phyloP scores from a whole-genome alignment of 2,797 vertebrate genomes.

The Hemitrygon akajei region DNA sequence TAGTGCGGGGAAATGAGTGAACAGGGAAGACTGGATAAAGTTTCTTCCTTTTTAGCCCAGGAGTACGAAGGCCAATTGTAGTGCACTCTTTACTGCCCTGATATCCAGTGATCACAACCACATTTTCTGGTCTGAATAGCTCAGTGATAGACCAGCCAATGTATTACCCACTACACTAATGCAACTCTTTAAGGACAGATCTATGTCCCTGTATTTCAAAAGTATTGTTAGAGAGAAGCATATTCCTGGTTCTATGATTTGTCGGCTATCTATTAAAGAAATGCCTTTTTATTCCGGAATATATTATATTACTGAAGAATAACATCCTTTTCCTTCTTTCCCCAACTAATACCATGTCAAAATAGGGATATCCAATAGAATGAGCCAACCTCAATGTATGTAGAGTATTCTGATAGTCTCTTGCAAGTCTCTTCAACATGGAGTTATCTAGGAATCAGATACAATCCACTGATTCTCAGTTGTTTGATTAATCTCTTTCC shows the following conservation, averaged over 20 bases:
- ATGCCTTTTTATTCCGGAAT: not conserved
- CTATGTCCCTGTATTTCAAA: not conserved
- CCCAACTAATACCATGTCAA: not conserved
- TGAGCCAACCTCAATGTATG: conserved; percentile 5
- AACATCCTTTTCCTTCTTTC: not conserved
- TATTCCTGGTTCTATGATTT: not conserved
- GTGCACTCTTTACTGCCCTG: not conserved
- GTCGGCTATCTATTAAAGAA: not conserved
- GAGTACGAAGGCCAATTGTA: not conserved
- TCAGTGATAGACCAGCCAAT: not conserved
- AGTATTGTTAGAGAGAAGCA: not conserved
- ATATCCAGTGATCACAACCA: not conserved
- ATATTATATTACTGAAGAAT: not conserved
- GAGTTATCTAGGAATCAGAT: not conserved
- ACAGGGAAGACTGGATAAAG: not conserved
- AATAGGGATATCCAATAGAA: conserved; percentile 2
- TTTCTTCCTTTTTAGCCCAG: not conserved
- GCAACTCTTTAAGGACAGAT: not conserved
- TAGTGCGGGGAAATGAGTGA: not conserved
- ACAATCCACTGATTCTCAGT: conserved; percentile 18
- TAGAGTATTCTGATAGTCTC: not conserved
- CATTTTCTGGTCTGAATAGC: not conserved
- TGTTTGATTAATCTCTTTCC: not conserved
- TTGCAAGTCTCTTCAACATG: not conserved
- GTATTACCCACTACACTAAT: not conserved